phyloP scores from a whole-genome alignment of 2,113 vertebrate genomes.

The Thalassoma bifasciatum region DNA sequence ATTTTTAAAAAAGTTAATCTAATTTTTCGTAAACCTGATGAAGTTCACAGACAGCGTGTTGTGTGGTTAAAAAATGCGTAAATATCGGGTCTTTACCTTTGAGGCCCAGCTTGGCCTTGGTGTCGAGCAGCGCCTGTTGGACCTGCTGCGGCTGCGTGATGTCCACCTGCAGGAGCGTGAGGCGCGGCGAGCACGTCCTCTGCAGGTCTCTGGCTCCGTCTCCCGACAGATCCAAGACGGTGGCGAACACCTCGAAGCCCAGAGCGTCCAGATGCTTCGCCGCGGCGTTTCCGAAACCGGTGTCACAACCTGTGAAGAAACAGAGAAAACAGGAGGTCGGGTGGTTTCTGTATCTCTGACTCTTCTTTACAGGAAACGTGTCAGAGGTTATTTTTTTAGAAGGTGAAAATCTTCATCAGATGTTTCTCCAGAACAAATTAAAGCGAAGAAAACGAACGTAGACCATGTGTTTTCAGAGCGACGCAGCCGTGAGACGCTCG shows the following conservation, averaged over 20 bases:
- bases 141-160: conserved; percentile 92
- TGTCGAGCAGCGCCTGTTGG: conserved; percentile 84
- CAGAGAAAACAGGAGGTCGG: too few species aligned
- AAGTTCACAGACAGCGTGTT: too few species aligned
- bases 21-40: too few species aligned
- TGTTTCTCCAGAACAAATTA: too few species aligned
- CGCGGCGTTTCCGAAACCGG: conserved; percentile 90
- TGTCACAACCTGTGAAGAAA: conserved; percentile 88
- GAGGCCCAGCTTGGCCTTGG: conserved; percentile 85
- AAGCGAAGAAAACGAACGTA: too few species aligned
- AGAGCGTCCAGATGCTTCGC: conserved; percentile 86
- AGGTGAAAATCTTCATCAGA: background rate
- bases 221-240: conserved; percentile 86
- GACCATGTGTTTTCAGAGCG: background rate
- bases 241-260: conserved; percentile 93
- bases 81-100: conserved; percentile 77
- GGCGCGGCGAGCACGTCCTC: conserved; percentile 84
- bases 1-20: too few species aligned
- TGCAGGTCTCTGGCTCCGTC: conserved; percentile 87
- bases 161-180: conserved; percentile 92
- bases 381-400: background rate
- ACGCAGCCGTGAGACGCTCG: background rate
- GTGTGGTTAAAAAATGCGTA: too few species aligned
- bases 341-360: background rate
- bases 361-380: background rate